phyloP scores from a whole-genome alignment of 2,113 vertebrate genomes.

The Cebidichthys violaceus region DNA sequence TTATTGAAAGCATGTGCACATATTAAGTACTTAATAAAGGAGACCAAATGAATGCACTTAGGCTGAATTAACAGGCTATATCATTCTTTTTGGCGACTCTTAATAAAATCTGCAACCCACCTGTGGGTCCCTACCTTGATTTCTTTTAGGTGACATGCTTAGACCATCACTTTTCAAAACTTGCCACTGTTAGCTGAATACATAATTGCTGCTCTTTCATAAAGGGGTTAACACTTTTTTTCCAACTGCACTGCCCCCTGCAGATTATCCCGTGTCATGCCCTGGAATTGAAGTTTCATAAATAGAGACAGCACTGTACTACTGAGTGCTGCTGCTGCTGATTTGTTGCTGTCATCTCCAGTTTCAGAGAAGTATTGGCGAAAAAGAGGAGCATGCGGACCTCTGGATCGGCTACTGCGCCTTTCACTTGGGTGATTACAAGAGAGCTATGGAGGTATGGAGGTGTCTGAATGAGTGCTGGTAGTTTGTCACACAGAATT shows the following conservation, averaged over 20 bases:
- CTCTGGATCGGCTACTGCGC: constrained; percentile 95
- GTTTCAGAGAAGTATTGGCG: constrained; percentile 92
- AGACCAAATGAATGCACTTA: not conserved
- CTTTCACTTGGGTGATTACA: constrained; percentile 96
- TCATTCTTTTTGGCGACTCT: not conserved
- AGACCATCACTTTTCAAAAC: too few relatives aligned
- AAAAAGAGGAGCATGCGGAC: constrained; percentile 87
- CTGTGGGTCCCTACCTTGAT: not conserved
- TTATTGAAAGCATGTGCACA: not conserved
- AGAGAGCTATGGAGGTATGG: constrained; percentile 92
- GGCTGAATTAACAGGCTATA: not conserved
- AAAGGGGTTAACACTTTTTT: not conserved
- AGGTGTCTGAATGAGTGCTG: constrained; percentile 1
- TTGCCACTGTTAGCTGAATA: not conserved
- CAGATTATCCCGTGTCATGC: constrained; percentile 10
- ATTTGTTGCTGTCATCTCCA: constrained; percentile 65
- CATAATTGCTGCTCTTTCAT: not conserved
- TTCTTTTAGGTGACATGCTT: not conserved
- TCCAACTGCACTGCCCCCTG: not conserved
- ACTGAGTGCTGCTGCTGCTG: constrained; percentile 18
- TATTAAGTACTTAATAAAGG: not conserved
- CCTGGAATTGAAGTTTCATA: constrained; percentile 4
- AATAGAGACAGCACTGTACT: constrained; percentile 3
- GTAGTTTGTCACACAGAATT: not conserved
- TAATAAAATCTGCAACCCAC: not conserved